Percentiles rank a stretch among this genome's conserved stretches.
phyloP scores from a whole-genome alignment of 2,888 invertebrate species.

The Metallyticus violacea region DNA sequence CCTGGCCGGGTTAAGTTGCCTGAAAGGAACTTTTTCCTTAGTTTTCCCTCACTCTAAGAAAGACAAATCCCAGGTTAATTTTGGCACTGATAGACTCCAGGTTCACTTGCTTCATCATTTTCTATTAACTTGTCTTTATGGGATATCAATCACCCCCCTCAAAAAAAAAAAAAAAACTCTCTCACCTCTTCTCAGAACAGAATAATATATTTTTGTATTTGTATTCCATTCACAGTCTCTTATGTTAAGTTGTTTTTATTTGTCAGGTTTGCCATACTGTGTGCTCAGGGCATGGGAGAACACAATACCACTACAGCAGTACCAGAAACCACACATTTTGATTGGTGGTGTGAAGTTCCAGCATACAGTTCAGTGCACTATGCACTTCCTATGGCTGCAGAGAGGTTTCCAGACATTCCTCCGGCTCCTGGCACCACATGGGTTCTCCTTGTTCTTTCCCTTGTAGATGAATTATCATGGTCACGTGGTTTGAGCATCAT shows the following conservation, averaged over 20 bases:
- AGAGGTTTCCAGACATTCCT: slow-evolving; percentile 61
- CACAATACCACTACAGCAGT: slow-evolving; percentile 27
- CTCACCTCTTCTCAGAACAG: too few species aligned
- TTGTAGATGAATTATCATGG: slow-evolving; percentile 18
- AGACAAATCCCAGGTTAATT: too few species aligned
- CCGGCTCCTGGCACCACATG: slow-evolving; percentile 24
- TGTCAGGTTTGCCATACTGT: slow-evolving; percentile 40
- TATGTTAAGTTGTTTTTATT: not conserved
- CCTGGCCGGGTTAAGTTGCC: too few species aligned
- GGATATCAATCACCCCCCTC: too few species aligned
- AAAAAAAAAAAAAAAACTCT: too few species aligned
- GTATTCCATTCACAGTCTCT: too few species aligned
- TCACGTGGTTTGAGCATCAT: slow-evolving; percentile 23
- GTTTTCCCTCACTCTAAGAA: too few species aligned
- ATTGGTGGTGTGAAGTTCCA: slow-evolving; percentile 61
- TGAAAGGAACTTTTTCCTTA: too few species aligned
- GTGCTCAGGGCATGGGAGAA: slow-evolving; percentile 58
- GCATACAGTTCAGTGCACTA: slow-evolving; percentile 61
- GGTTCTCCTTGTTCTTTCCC: slow-evolving; percentile 11
- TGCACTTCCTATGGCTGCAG: slow-evolving; percentile 65
- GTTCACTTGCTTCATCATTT: too few species aligned
- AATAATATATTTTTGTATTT: too few species aligned
- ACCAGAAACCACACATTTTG: slow-evolving; percentile 50
- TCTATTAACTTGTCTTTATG: too few species aligned
- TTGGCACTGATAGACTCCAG: too few species aligned